Evolutionary conservation across 1,140 invertebrate genomes (phyloP).

Genomic region (Aplysia californica): DNA sequence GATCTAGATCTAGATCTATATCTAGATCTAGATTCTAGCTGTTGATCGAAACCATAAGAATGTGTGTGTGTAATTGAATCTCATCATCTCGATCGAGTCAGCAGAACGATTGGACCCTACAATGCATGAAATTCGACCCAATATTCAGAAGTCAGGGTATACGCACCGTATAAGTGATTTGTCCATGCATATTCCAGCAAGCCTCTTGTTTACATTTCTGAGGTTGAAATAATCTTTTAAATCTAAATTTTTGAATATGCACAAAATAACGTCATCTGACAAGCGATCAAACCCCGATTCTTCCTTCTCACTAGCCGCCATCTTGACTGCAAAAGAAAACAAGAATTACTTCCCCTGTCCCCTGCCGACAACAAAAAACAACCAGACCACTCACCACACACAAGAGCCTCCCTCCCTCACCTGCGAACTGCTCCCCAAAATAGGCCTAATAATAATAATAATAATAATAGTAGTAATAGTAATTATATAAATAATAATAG

Average conservation of each 20-base stretch:
- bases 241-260: conserved; percentile 8
- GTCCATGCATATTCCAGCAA: conserved; percentile 23
- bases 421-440: no score
- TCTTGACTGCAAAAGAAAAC: conserved; percentile 23
- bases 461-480: no score
- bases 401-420: no score
- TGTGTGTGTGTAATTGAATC: background rate
- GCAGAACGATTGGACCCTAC: background rate
- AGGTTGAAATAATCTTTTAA: conserved; percentile 22
- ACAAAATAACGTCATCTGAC: conserved; percentile 23
- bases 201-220: conserved; percentile 8
- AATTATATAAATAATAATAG: no score
- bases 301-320: conserved; percentile 22
- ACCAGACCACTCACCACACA: no score
- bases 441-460: no score
- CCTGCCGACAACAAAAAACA: no score
- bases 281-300: conserved; percentile 20
- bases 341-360: conserved; percentile 12
- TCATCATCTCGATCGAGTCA: background rate
- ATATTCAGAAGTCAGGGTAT: no score
- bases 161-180: conserved; percentile 21
- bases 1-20: no score
- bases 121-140: no score
- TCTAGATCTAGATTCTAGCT: background rate
- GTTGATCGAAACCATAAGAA: background rate